These are phyloP conservation scores for Brachyopa scutellaris DNA, from an alignment of 2,888 invertebrate genomes.

Conservation along the genomic window DNA sequence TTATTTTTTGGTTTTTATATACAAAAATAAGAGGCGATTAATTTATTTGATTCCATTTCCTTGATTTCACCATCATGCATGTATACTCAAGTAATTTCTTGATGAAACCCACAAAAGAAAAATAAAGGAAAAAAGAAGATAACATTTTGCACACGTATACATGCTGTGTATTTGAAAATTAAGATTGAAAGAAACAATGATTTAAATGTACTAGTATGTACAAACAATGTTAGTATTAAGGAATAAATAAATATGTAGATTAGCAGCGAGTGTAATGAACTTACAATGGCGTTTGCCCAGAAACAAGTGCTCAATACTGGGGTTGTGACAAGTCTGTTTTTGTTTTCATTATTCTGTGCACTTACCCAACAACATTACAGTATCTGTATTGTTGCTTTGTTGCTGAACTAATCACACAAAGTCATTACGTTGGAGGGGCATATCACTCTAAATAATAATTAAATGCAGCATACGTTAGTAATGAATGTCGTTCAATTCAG, in stretches of 20 bases:
- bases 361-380: no score
- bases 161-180: not conserved
- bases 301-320: constrained; percentile 4
- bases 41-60: constrained; percentile 18
- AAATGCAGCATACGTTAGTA: constrained; percentile 6
- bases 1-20: not conserved
- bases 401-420: not conserved
- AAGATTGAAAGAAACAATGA: no score
- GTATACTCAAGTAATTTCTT: not conserved
- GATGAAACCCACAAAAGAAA: not conserved
- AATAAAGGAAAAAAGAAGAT: not conserved
- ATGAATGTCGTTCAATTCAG: not conserved
- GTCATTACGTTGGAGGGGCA: not conserved
- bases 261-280: constrained; percentile 35
- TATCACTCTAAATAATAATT: constrained; percentile 12
- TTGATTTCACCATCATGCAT: not conserved
- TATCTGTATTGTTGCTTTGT: not conserved
- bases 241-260: constrained; percentile 24
- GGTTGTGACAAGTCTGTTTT: not conserved
- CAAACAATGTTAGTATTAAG: constrained; percentile 2
- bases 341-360: not conserved
- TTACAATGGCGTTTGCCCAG: constrained; percentile 2
- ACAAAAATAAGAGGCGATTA: constrained; percentile 8
- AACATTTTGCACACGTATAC: constrained; percentile 10
- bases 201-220: not conserved